Base-by-base conservation (phyloP, 1,140 invertebrate genomes). In the Glossosoma conforme region DNA sequence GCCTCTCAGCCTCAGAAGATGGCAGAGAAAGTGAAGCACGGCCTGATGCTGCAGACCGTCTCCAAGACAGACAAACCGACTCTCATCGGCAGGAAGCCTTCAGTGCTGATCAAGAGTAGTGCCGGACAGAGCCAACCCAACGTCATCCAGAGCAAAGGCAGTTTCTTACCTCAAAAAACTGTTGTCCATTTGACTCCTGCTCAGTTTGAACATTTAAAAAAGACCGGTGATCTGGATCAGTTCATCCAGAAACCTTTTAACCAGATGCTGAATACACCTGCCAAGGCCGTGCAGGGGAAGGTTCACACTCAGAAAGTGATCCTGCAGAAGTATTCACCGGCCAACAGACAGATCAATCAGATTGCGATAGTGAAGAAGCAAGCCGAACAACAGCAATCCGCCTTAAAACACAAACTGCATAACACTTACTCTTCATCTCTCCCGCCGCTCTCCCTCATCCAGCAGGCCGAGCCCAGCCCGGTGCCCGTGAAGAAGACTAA, bases 131-230 rank as follows among this genome's bases (percentile, higher is more conserved):
- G 44, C 24, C 10, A 47, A 41, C n/a, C 37, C n/a, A n/a, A n/a
- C n/a, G n/a, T n/a, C n/a, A n/a, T n/a, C 8, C 36, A 9, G 36
- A n/a, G n/a, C n/a, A n/a, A n/a, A n/a, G n/a, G n/a, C n/a, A n/a
- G n/a, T n/a, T n/a, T n/a, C n/a, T n/a, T n/a, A 69, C 54, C 72
- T 72, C 57, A 66, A 65, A 17, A 70, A 19, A 56, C 68, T 9
- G 65, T 74, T 6, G 69, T 73, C 64, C 70, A 71, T 45, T 52
- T 75, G 13, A 75, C 71, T 3, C 61, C 69, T 5, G 65, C 70
- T 2, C 69, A 75, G 53, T 75, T 73, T 48, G 69, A 75, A 53
- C 70, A 75, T 54, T 58, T 75, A 43, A 65, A 73, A 52, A 64
- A 68, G 32, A 72, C 71, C 2, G 72, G 72, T 4, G 69, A 74